Conservation (phyloP, 2,797 vertebrate species). For the Fratercula arctica region DNA sequence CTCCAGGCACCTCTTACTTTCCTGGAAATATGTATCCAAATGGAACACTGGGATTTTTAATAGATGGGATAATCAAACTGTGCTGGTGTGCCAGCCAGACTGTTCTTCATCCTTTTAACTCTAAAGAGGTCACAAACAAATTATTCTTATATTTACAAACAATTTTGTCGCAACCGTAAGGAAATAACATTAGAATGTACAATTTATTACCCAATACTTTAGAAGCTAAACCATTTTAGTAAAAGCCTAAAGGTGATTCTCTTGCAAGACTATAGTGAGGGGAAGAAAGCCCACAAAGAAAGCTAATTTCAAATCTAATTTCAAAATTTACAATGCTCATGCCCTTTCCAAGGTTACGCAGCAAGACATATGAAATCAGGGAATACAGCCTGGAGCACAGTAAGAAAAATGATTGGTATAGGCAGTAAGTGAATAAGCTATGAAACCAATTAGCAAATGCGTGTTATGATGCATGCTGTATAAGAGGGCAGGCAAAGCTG, state of each 20-base stretch:
- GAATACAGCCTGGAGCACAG: slow-evolving; percentile 35
- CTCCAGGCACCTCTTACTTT: not conserved
- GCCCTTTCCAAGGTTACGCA: slow-evolving; percentile 48
- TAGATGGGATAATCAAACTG: not conserved
- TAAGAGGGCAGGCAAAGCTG: not conserved
- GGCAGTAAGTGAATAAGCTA: not conserved
- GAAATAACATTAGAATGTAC: not conserved
- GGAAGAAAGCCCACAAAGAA: not conserved
- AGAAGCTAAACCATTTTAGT: slow-evolving; percentile 12
- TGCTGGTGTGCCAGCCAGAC: not conserved
- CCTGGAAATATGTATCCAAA: not conserved
- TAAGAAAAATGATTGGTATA: slow-evolving; percentile 29
- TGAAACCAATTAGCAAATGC: not conserved
- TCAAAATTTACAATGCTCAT: slow-evolving; percentile 28
- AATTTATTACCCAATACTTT: not conserved
- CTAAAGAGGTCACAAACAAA: not conserved
- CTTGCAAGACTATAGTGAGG: not conserved
- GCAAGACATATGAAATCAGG: slow-evolving; percentile 5
- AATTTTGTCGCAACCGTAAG: not conserved
- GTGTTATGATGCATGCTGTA: not conserved
- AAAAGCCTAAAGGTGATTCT: slow-evolving; percentile 46
- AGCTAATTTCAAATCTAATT: slow-evolving; percentile 56
- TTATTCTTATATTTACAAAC: not conserved
- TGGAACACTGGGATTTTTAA: not conserved
- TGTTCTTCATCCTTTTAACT: not conserved